Conservation (phyloP, 2,113 vertebrate species). For the Corvus hawaiiensis region DNA sequence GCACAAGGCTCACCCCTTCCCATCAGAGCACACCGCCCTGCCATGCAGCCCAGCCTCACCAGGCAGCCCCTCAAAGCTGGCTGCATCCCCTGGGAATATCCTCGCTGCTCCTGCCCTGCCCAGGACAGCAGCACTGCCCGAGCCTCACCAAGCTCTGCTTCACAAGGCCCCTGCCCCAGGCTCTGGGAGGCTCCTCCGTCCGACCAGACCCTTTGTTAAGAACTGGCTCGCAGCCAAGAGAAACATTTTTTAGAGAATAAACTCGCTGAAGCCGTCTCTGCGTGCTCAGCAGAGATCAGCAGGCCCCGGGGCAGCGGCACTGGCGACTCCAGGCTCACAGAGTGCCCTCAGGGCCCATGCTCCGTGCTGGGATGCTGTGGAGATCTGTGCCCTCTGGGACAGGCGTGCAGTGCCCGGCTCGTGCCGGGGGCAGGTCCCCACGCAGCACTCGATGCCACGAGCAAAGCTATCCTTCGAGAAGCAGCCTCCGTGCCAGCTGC, state of each 20-base stretch:
- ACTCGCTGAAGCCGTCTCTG: slow-evolving; percentile 10
- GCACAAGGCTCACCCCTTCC: neutral
- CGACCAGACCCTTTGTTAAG: slow-evolving; percentile 64
- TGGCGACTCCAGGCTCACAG: neutral
- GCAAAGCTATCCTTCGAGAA: neutral
- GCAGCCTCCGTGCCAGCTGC: neutral
- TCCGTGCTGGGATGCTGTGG: accelerated
- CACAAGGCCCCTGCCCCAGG: slow-evolving; percentile 19
- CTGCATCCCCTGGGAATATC: neutral
- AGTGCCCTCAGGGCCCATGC: neutral
- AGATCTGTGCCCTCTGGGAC: neutral
- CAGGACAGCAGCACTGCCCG: neutral
- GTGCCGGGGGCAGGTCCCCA: neutral
- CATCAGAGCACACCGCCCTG: accelerated
- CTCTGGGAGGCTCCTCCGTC: slow-evolving; percentile 44
- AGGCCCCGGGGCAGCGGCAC: neutral
- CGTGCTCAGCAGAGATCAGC: neutral
- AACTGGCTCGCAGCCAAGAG: slow-evolving; percentile 40
- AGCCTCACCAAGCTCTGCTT: neutral
- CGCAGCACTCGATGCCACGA: accelerated
- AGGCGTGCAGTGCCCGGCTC: accelerated
- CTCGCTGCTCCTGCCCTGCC: neutral
- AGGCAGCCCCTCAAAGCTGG: neutral
- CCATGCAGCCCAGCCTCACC: neutral
- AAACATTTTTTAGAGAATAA: slow-evolving; percentile 58